These are phyloP conservation scores for Vanessa cardui DNA, from an alignment of 2,888 invertebrate species.

Conservation along the genomic window DNA sequence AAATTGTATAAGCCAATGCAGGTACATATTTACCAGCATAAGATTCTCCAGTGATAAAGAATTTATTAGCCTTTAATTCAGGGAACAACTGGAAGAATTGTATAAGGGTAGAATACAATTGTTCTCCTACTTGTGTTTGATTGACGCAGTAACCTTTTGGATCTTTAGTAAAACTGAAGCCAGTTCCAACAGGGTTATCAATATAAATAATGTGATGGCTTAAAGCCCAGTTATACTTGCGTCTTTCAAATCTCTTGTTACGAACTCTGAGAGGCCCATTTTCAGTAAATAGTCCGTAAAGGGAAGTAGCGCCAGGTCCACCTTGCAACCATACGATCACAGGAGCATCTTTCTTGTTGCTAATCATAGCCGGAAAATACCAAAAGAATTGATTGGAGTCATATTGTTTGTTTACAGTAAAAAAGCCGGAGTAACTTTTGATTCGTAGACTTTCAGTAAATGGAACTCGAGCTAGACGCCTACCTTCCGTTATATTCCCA, in stretches of 20 bases:
- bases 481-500: constrained; percentile 87
- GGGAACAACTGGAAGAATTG: constrained; percentile 94
- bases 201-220: constrained; percentile 93
- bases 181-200: constrained; percentile 96
- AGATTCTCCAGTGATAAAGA: constrained; percentile 95
- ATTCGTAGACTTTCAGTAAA: constrained; percentile 83
- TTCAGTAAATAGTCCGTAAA: constrained; percentile 92
- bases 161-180: constrained; percentile 93
- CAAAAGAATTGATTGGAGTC: constrained; percentile 95
- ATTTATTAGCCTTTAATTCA: constrained; percentile 87
- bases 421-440: constrained; percentile 89
- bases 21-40: constrained; percentile 92
- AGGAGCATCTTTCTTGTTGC: constrained; percentile 82
- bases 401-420: constrained; percentile 90
- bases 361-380: constrained; percentile 91
- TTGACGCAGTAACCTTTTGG: constrained; percentile 90
- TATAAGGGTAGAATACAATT: constrained; percentile 88
- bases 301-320: constrained; percentile 91
- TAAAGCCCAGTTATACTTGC: constrained; percentile 91
- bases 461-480: constrained; percentile 78
- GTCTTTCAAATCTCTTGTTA: constrained; percentile 72
- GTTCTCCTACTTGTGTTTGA: constrained; percentile 90
- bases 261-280: constrained; percentile 86
- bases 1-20: constrained; percentile 88
- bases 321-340: constrained; percentile 94